Conservation (phyloP, 1,140 invertebrate species). For the Trypoxylus dichotomus region DNA sequence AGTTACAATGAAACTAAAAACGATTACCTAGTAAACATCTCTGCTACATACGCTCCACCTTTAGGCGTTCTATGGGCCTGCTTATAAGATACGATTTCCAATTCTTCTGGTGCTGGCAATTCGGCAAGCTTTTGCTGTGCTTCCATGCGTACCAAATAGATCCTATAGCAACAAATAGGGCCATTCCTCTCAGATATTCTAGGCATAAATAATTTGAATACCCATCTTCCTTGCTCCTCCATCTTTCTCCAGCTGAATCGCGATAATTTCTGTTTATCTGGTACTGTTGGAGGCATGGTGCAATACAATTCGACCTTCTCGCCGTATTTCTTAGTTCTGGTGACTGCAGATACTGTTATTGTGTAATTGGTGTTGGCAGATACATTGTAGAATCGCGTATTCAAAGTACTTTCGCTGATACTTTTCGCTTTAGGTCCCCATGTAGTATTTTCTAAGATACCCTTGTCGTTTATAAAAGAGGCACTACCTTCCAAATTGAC, state of each 20-base stretch:
- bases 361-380: conserved; percentile 81
- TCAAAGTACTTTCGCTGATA: conserved; percentile 58
- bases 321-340: conserved; percentile 68
- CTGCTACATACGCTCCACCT: conserved; percentile 78
- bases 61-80: conserved; percentile 67
- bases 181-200: conserved; percentile 82
- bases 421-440: conserved; percentile 64
- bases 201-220: conserved; percentile 72
- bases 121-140: conserved; percentile 65
- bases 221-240: conserved; percentile 64
- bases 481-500: conserved; percentile 64
- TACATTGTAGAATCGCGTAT: conserved; percentile 64
- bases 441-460: conserved; percentile 56
- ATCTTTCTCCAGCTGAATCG: conserved; percentile 73
- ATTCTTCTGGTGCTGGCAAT: conserved; percentile 66
- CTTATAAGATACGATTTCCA: conserved; percentile 70
- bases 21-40: conserved; percentile 71
- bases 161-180: conserved; percentile 81
- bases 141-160: conserved; percentile 74
- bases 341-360: conserved; percentile 70
- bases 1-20: too few relatives aligned
- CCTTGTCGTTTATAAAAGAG: conserved; percentile 62
- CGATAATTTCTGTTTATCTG: conserved; percentile 65
- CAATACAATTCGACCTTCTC: conserved; percentile 63
- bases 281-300: conserved; percentile 69